phyloP scores from a whole-genome alignment of 2,888 invertebrate genomes.

The Erebia aethiops region DNA sequence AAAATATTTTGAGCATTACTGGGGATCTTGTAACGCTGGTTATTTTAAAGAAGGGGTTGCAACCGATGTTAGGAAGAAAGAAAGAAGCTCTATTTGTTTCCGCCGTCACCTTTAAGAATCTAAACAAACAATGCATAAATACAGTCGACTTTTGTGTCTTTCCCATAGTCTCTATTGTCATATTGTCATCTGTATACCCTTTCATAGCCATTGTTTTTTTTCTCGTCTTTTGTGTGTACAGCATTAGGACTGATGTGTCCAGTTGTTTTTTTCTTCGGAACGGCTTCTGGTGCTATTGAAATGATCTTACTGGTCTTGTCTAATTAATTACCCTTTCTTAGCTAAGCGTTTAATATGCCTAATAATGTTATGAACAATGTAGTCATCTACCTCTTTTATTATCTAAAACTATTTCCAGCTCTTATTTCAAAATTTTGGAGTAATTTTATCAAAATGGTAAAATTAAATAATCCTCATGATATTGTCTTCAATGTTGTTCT shows the following conservation, averaged over 20 bases:
- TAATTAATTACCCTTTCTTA: conserved; percentile 34
- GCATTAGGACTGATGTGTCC: conserved; percentile 61
- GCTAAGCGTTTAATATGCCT: background rate
- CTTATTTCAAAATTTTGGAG: background rate
- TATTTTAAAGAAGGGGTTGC: conserved; percentile 61
- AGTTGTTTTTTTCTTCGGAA: conserved; percentile 49
- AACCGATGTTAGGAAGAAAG: conserved; percentile 41
- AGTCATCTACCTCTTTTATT: no score
- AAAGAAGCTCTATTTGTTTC: conserved; percentile 74
- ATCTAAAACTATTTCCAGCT: background rate
- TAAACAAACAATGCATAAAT: conserved; percentile 80
- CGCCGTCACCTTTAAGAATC: conserved; percentile 72
- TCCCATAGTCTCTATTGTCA: conserved; percentile 71
- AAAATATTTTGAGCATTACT: conserved; percentile 20
- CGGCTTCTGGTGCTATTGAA: conserved; percentile 40
- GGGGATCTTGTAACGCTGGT: conserved; percentile 47
- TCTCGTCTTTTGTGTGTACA: conserved; percentile 50
- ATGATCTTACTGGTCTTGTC: conserved; percentile 38
- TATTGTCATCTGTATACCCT: conserved; percentile 74
- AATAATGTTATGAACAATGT: background rate
- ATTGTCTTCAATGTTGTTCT: no score
- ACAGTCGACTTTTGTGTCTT: conserved; percentile 69
- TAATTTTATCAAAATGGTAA: no score
- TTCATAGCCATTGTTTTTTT: conserved; percentile 62
- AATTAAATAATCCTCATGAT: no score